A percentile compares a stretch with the other conserved stretches of the same genome.
phyloP scores from a whole-genome alignment of 2,113 vertebrate genomes.

The Willisornis vidua region DNA sequence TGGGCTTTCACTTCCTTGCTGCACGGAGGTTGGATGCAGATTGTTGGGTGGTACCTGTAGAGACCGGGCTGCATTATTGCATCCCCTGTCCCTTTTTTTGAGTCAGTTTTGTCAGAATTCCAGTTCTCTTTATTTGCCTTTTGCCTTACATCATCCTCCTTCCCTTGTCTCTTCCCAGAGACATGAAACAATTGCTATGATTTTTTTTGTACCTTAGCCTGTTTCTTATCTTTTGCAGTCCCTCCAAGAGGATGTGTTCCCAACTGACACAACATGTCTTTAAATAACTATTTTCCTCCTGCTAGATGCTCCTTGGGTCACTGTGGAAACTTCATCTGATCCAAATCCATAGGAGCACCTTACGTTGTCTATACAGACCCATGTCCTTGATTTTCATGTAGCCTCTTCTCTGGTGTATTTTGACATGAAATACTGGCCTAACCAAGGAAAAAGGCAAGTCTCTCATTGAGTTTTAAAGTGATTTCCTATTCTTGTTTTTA shows the following conservation, averaged over 20 bases:
- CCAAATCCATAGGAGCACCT: not conserved
- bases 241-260: not conserved
- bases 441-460: not conserved
- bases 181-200: not conserved
- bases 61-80: not conserved
- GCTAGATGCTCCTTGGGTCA: not conserved
- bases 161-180: not conserved
- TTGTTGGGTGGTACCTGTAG: not conserved
- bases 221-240: not conserved
- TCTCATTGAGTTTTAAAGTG: not conserved
- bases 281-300: not conserved
- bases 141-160: not conserved
- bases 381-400: not conserved
- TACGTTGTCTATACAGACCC: not conserved
- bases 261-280: not conserved
- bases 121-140: not conserved
- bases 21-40: not conserved
- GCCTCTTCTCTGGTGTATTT: not conserved
- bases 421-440: not conserved
- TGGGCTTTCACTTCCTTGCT: conserved; percentile 8
- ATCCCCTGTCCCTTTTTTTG: not conserved
- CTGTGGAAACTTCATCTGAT: not conserved
- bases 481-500: not conserved
- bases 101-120: not conserved
- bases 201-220: not conserved